Evolutionary conservation across 2,888 invertebrate genomes (phyloP).

Genomic region (Scaptomyza parva): DNA sequence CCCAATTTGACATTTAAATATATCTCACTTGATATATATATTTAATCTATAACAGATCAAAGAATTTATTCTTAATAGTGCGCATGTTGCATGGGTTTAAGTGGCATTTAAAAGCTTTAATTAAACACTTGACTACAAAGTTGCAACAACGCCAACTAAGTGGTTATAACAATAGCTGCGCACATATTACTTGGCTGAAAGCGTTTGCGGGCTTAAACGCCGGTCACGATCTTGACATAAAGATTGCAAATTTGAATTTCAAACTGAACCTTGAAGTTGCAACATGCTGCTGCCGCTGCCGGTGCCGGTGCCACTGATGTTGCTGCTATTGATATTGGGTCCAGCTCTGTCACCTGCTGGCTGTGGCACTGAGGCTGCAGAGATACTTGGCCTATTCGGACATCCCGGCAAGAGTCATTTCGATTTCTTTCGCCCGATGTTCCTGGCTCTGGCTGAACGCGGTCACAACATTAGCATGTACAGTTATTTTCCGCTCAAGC

Average conservation of each 20-base stretch:
- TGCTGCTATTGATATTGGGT: conserved; percentile 6
- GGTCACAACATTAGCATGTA: conserved; percentile 85
- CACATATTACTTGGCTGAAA: conserved; percentile 13
- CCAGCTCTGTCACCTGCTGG: conserved; percentile 4
- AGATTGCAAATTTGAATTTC: conserved; percentile 24
- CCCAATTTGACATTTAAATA: neutral
- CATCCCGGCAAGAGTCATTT: conserved; percentile 85
- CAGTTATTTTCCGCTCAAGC: conserved; percentile 83
- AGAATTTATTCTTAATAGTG: neutral
- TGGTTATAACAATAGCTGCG: conserved; percentile 26
- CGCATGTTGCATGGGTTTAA: conserved; percentile 11
- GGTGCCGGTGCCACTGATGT: conserved; percentile 8
- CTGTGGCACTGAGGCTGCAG: conserved; percentile 41
- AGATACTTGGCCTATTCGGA: conserved; percentile 83
- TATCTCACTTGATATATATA: neutral
- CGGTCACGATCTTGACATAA: conserved; percentile 62
- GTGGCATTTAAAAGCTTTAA: conserved; percentile 30
- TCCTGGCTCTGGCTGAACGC: conserved; percentile 82
- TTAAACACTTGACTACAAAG: conserved; percentile 23
- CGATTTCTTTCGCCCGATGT: conserved; percentile 83
- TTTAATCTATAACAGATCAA: neutral
- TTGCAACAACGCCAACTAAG: conserved; percentile 18
- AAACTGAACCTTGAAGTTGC: conserved; percentile 26
- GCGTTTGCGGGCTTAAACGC: conserved; percentile 27
- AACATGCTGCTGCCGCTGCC: conserved; percentile 22